These are phyloP conservation scores for Aurelia coerulea DNA, from an alignment of 30 jellyfish, hydroid and myxozoan genomes.

Conservation along the genomic window DNA sequence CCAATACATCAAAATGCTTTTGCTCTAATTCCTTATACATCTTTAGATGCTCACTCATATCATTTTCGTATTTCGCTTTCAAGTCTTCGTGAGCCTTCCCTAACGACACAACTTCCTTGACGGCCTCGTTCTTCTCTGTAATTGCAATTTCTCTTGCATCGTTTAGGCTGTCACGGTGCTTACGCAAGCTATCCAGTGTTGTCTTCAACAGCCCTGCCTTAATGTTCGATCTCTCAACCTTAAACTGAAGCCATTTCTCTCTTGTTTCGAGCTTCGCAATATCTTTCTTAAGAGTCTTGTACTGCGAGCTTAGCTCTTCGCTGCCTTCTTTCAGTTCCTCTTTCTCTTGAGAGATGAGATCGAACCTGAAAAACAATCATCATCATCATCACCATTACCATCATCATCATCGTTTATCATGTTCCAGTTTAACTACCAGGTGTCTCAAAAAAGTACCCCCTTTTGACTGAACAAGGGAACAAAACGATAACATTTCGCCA, in stretches of 20 bases:
- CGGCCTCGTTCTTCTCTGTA: conserved; percentile 16
- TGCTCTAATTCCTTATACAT: conserved; percentile 17
- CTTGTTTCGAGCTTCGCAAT: conserved; percentile 18
- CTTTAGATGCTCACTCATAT: conserved; percentile 6
- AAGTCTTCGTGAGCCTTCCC: neutral
- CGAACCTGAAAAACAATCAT: conserved; percentile 16
- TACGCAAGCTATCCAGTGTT: conserved; percentile 36
- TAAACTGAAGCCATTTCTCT: conserved; percentile 22
- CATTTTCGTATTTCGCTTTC: conserved; percentile 21
- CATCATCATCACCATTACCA: too few relatives aligned
- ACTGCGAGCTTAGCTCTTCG: conserved; percentile 28
- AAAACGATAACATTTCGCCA: too few relatives aligned
- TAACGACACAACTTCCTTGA: conserved; percentile 17
- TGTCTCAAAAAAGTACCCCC: too few relatives aligned
- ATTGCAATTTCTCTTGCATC: conserved; percentile 41
- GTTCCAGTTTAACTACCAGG: too few relatives aligned
- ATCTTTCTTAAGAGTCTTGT: neutral
- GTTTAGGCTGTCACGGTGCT: conserved; percentile 42
- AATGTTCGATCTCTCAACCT: conserved; percentile 11
- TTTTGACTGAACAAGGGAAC: too few relatives aligned
- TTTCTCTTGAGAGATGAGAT: conserved; percentile 36
- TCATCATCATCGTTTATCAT: too few relatives aligned
- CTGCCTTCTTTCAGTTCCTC: conserved; percentile 25
- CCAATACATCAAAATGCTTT: conserved; percentile 21
- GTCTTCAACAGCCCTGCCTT: conserved; percentile 23